Base-by-base conservation (phyloP, 2,113 vertebrate genomes). In the Amazona vittata region DNA sequence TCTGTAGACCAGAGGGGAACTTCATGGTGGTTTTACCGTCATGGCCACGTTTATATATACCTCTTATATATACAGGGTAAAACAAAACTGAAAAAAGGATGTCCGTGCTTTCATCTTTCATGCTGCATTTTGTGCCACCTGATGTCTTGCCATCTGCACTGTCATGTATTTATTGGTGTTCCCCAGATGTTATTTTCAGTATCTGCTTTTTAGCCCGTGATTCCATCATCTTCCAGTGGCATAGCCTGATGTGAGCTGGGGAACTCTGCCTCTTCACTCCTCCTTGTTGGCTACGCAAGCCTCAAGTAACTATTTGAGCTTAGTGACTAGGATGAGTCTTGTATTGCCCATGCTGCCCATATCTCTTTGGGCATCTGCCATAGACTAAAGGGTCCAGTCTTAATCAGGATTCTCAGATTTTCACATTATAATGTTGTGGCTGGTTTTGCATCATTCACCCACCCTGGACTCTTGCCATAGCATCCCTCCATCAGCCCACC, bases 291-390 rank as follows among this genome's bases (percentile, higher is more conserved):
- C 70, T 90, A 10, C 12, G 0, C 8, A 15, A 4, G 24, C 20
- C 88, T 91, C 82, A 57, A 22, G n/a, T 28, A 57, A 67, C 28
- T 47, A 6, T 46, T 87, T 71, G 82, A 75, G 81, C 43, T 63
- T 16, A n/a, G 53, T 52, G 49, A 33, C 39, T n/a, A 63, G 77
- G 46, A 64, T 0, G 0, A n/a, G 12, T 39, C 47, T 49, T 17
- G 12, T n/a, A 28, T 29, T 87, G 46, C n/a, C 70, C 1, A 0
- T 1, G 2, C 21, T 35, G 2, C 28, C 15, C 13, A 0, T 5
- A 5, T 52, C 39, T 88, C 47, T 73, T 57, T n/a, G 71, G n/a
- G 20, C 65, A 44, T 37, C 79, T 47, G n/a, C 41, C 24, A 0
- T n/a, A 41, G 57, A 15, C 13, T 65, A 59, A 75, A 75, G 68